Evolutionary conservation across 2,797 vertebrate genomes (phyloP), one percentile per base, ranked within the genome.

Genomic region (Adrianichthys oophorus): DNA sequence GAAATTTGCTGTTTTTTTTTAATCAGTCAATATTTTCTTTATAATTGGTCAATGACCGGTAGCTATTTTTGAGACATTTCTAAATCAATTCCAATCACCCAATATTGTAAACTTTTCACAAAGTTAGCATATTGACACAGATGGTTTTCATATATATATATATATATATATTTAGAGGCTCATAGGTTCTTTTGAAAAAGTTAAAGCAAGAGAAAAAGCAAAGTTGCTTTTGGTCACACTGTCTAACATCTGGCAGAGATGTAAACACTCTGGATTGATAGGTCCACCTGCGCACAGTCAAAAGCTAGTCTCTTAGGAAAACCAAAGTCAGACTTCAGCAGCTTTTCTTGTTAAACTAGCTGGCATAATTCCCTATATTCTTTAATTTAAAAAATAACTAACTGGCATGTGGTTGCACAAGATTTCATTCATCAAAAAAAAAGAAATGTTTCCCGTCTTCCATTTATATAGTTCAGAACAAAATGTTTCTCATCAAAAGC

Each of bases 201-300:
- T 55, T 12, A 53, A 48, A 24, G 15, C 4, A 17, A n/a, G 4
- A 47, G 18, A 56, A 52, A 45, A 41, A 41, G 7, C 19, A 23
- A 70, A 80, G 52, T 65, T 46, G 54, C 63, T 59, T 70, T 74
- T 73, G 71, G 83, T 84, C 80, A 69, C 46, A 23, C 73, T 61
- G 62, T 69, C 73, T 66, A 89, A 87, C 91, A 92, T 90, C 90
- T 92, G 90, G 85, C 78, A 79, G 74, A 59, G 54, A 32, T 77
- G 77, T 79, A 87, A 89, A 84, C 77, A 89, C 47, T 61, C 17
- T 29, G 72, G 89, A 91, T 90, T 90, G 87, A 92, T 88, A 62
- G 87, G 74, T 80, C 84, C 90, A 91, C 85, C 90, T 92, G 91
- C 69, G 84, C 77, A 56, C 78, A 87, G 75, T 85, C 80, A 83